These are phyloP conservation scores for Calypte anna DNA, from an alignment of 2,113 vertebrate species.

Conservation along the genomic window DNA sequence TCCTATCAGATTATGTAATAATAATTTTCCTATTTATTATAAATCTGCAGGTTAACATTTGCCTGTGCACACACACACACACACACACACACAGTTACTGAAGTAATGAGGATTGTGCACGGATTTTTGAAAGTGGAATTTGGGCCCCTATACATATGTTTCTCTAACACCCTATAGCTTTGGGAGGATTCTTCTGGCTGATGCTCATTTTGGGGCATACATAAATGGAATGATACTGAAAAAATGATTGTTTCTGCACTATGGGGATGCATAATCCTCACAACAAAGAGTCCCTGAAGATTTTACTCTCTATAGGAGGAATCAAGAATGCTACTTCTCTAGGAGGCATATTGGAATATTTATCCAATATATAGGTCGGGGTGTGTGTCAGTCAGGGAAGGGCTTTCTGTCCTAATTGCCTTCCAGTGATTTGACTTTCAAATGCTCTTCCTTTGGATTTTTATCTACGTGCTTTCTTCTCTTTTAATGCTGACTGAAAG, in stretches of 20 bases:
- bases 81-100: not conserved
- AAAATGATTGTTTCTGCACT: not conserved
- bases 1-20: not conserved
- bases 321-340: conserved; percentile 7
- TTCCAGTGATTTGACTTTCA: conserved; percentile 49
- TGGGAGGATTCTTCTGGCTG: not conserved
- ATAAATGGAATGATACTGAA: not conserved
- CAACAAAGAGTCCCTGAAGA: conserved; percentile 1
- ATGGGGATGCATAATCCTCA: not conserved
- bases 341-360: conserved; percentile 45
- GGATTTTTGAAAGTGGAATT: not conserved
- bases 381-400: not conserved
- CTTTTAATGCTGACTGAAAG: conserved; percentile 33
- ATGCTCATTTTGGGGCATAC: not conserved
- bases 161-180: not conserved
- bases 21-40: conserved; percentile 8
- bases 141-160: not conserved
- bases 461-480: conserved; percentile 13
- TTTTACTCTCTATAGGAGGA: conserved; percentile 9
- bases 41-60: not conserved
- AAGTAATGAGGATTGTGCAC: not conserved
- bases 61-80: not conserved
- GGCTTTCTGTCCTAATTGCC: conserved; percentile 37
- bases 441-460: conserved; percentile 42
- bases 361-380: not conserved